A percentile compares a stretch with the other conserved stretches of the same genome.
Evolutionary conservation across 53 echinoderm and acorn worm species (phyloP).

Genomic region (Apostichopus leukothele): DNA sequence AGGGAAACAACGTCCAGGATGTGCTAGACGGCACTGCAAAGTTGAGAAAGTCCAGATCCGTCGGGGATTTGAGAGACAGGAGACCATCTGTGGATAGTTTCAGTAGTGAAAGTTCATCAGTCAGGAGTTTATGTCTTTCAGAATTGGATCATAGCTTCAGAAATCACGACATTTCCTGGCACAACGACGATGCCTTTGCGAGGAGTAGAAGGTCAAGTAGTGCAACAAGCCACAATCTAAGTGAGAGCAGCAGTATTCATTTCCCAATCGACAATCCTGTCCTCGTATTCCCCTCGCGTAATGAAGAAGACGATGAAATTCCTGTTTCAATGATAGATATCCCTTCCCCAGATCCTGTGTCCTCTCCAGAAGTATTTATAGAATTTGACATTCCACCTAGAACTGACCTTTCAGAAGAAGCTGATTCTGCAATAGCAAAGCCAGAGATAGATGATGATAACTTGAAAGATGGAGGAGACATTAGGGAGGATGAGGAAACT

Average conservation of each 20-base stretch:
- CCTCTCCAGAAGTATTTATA: constrained; percentile 14
- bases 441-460: not conserved
- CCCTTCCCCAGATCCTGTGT: constrained; percentile 64
- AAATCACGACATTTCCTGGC: not conserved
- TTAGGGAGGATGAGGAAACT: constrained; percentile 6
- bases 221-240: not conserved
- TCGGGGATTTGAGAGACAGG: not conserved
- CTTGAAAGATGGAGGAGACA: not conserved
- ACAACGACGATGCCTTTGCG: not conserved
- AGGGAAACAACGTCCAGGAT: not conserved
- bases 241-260: not conserved
- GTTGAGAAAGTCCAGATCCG: not conserved
- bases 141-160: constrained; percentile 4
- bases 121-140: not conserved
- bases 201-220: not conserved
- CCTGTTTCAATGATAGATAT: constrained; percentile 90
- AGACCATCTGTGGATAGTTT: not conserved
- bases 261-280: not conserved
- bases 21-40: constrained; percentile 39
- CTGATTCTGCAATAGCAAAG: too few species aligned
- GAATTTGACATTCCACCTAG: not conserved
- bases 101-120: constrained; percentile 9
- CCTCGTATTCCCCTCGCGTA: not conserved
- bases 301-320: constrained; percentile 45
- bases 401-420: not conserved